Base-by-base conservation (phyloP, 2,888 invertebrate genomes). In the Cataglyphis altisquamis region DNA sequence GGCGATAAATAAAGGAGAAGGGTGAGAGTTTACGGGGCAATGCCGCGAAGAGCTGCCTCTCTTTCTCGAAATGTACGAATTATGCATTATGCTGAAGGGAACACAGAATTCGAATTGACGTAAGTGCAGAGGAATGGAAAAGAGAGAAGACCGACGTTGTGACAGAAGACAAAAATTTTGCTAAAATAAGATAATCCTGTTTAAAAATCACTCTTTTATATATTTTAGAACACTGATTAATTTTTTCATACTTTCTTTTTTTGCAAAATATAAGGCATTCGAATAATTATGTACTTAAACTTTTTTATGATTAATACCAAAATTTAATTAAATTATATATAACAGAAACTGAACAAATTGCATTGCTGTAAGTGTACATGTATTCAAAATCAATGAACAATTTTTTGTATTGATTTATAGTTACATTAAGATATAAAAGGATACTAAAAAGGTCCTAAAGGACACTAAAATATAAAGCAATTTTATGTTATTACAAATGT, bases 1-100 rank as follows among this genome's bases (percentile, higher is more conserved):
- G 86, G 84, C 84, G 90, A 90, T 90, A 90, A 90, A 90, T 90
- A 90, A 90, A 86, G 86, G 87, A 90, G 85, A 85, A 84, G 66
- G 83, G 32, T 10, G 55, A 83, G 84, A 88, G 86, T 87, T 89
- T 90, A 87, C 84, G 87, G 18, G 18, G 86, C 82, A 82, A 78
- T 39, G 63, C 77, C 74, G 83, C 88, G 74, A 67, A 78, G 78
- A 29, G 81, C 21, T 82, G 32, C 80, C 68, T 39, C 82, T 85
- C 84, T 84, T 88, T 74, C 84, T 82, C 80, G 83, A 64, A 73
- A 63, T 85, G 85, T 82, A 70, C 88, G 83, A 88, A 90, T 90
- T 88, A 90, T 88, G 88, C 89, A 85, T 90, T 84, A 87, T 81
- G 81, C 75, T 86, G 82, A 87, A 67, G 86, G 75, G 90, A 86